phyloP scores from a whole-genome alignment of 1,140 invertebrate genomes.

The Drosophila insularis region DNA sequence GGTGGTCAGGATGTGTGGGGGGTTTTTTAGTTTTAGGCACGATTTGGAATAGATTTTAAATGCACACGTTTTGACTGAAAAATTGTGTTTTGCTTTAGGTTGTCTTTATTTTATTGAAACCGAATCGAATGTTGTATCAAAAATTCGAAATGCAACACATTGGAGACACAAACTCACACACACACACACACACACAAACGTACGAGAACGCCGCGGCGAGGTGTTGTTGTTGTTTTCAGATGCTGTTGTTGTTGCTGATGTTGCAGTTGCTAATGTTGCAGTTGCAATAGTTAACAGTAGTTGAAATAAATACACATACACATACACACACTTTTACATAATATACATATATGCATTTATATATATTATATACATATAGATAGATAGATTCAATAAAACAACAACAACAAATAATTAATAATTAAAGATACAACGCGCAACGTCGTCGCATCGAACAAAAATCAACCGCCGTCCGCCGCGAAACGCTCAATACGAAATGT shows the following conservation, averaged over 20 bases:
- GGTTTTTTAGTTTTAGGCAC: conserved; percentile 48
- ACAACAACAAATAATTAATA: conserved; percentile 81
- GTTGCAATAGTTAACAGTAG: conserved; percentile 1
- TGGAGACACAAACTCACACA: conserved; percentile 23
- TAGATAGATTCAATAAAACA: conserved; percentile 53
- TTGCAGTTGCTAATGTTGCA: background rate
- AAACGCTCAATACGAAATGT: conserved; percentile 82
- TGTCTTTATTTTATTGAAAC: conserved; percentile 19
- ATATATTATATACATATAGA: conserved; percentile 31
- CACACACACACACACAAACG: conserved; percentile 38
- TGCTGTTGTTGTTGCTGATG: background rate
- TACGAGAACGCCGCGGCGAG: conserved; percentile 23
- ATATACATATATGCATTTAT: conserved; percentile 35
- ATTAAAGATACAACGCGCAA: conserved; percentile 81
- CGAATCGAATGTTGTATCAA: conserved; percentile 53
- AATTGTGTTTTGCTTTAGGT: conserved; percentile 11
- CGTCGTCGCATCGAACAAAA: conserved; percentile 64
- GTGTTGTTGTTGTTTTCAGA: background rate
- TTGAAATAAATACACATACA: conserved; percentile 22
- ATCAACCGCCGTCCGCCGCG: conserved; percentile 50
- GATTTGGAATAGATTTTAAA: conserved; percentile 73
- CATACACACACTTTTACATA: conserved; percentile 10
- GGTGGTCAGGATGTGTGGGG: conserved; percentile 13
- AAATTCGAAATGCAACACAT: conserved; percentile 17
- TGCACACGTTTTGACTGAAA: conserved; percentile 60